Evolutionary conservation across 2,113 vertebrate genomes (phyloP).

Genomic region (Clupea harengus): DNA sequence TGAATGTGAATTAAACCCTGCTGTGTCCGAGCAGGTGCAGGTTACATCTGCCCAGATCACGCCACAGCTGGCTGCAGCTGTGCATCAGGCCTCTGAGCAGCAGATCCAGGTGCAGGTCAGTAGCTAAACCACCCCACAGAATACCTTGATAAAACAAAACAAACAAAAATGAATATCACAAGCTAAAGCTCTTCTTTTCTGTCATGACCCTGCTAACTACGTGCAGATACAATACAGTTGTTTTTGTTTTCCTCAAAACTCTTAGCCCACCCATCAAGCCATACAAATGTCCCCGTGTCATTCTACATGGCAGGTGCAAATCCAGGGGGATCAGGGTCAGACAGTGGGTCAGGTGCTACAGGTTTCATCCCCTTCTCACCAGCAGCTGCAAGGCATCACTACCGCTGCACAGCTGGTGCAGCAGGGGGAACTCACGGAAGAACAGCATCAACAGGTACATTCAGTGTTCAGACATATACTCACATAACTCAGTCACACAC

Average conservation of each 20-base stretch:
- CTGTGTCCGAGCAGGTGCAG: constrained; percentile 68
- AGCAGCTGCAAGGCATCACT: constrained; percentile 86
- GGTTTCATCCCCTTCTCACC: constrained; percentile 78
- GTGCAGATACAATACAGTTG: not conserved
- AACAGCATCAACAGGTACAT: constrained; percentile 89
- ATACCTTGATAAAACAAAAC: not conserved
- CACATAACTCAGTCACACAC: not conserved
- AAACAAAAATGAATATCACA: not conserved
- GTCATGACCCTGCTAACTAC: not conserved
- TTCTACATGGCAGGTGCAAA: constrained; percentile 77
- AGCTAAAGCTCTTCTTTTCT: not conserved
- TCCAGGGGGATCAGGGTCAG: constrained; percentile 88
- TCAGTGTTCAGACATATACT: too few species aligned
- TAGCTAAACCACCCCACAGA: not conserved
- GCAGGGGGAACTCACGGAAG: constrained; percentile 88
- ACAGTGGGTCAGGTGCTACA: constrained; percentile 80
- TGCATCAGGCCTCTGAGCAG: constrained; percentile 87
- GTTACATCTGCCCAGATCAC: constrained; percentile 84
- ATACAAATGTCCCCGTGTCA: not conserved
- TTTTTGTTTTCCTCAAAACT: not conserved
- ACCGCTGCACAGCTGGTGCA: constrained; percentile 87
- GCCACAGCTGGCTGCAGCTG: constrained; percentile 79
- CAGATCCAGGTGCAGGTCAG: constrained; percentile 89
- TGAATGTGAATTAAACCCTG: not conserved
- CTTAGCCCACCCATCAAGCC: too few species aligned